Conservation (phyloP, 2,113 vertebrate species). For the Addax nasomaculatus region DNA sequence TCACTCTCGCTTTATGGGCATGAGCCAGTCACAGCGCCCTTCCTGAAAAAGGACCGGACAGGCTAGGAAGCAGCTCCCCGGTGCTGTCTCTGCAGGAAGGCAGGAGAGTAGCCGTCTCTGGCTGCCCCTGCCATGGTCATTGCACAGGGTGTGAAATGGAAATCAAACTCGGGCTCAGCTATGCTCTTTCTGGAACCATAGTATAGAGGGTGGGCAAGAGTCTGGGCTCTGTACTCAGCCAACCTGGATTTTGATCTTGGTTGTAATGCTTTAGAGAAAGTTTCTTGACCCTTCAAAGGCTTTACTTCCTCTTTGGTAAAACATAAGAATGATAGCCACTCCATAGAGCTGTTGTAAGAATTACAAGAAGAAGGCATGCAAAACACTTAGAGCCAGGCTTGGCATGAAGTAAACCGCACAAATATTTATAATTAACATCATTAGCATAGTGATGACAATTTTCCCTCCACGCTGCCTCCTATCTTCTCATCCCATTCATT, state of each 20-base stretch:
- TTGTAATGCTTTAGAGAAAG: neutral
- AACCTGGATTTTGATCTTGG: neutral
- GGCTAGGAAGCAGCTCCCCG: too few species aligned
- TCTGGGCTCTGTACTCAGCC: neutral
- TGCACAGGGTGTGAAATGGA: rapidly evolving
- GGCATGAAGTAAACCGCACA: rapidly evolving
- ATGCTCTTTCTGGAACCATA: rapidly evolving
- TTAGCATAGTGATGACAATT: rapidly evolving
- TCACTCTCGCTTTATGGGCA: rapidly evolving
- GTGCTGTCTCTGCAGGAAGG: rapidly evolving
- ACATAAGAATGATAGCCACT: neutral
- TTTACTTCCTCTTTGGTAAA: neutral
- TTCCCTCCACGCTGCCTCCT: rapidly evolving
- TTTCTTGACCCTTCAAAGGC: neutral
- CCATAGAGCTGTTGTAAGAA: neutral
- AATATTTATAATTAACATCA: rapidly evolving
- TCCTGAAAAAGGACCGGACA: neutral
- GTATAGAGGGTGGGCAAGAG: rapidly evolving
- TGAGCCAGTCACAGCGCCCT: neutral
- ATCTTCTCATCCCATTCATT: neutral
- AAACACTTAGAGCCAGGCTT: neutral
- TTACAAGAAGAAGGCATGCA: neutral
- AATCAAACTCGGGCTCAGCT: neutral
- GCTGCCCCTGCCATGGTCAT: rapidly evolving
- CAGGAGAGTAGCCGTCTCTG: rapidly evolving